phyloP scores from a whole-genome alignment of 1,140 invertebrate species.

The Philopotamus ludificatus region DNA sequence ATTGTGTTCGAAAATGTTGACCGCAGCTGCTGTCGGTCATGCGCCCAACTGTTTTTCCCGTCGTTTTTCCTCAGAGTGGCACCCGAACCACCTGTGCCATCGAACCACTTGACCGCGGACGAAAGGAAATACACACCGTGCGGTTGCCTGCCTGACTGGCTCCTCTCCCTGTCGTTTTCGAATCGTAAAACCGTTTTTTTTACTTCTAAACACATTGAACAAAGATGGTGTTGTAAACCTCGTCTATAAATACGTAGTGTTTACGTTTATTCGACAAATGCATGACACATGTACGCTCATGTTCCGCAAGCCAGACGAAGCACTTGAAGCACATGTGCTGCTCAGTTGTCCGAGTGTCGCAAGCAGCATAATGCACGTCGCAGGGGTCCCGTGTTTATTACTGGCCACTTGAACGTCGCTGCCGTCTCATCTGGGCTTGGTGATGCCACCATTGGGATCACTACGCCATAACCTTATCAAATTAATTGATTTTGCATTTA shows the following conservation, averaged over 20 bases:
- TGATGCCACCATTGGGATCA: background rate
- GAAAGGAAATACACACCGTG: constrained; percentile 37
- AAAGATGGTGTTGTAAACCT: no score
- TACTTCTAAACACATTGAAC: background rate
- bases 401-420: constrained; percentile 18
- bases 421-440: background rate
- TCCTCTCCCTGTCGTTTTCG: background rate
- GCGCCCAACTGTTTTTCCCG: constrained; percentile 9
- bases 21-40: no score
- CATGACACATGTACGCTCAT: background rate
- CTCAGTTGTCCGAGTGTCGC: background rate
- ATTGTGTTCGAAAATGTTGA: no score
- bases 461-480: no score
- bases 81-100: constrained; percentile 29
- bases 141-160: constrained; percentile 36
- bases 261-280: no score
- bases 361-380: constrained; percentile 14
- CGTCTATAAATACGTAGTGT: no score
- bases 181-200: background rate
- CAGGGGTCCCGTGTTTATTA: constrained; percentile 17
- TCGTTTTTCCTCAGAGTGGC: constrained; percentile 12
- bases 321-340: background rate
- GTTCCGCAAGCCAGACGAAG: background rate
- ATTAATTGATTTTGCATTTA: no score
- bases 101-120: constrained; percentile 30